Evolutionary conservation across 1,140 invertebrate species (phyloP).

Genomic region (Heterodera carotae): DNA sequence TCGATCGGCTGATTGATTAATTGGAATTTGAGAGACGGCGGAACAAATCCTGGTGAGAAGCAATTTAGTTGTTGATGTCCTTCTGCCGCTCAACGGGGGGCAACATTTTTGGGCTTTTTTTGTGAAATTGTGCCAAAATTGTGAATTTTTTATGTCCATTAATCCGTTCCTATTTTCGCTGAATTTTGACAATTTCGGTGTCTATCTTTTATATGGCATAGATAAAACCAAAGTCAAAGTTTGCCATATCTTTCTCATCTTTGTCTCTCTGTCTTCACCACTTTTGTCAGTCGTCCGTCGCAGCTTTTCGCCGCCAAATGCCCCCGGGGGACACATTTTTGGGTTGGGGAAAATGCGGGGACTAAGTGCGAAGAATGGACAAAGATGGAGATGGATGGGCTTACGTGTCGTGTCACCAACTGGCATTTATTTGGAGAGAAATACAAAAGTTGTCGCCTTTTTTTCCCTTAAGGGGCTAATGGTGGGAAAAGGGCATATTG

Average conservation of each 20-base stretch:
- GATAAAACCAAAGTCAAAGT: neutral
- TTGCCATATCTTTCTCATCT: neutral
- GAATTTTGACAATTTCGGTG: too few relatives aligned
- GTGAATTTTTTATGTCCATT: too few relatives aligned
- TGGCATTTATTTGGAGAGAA: neutral
- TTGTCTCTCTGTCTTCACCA: neutral
- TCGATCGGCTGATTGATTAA: neutral
- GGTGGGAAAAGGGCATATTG: neutral
- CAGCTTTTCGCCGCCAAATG: neutral
- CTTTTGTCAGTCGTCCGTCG: neutral
- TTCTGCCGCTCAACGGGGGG: too few relatives aligned
- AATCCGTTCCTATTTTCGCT: too few relatives aligned
- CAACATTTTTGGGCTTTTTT: too few relatives aligned
- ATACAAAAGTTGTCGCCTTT: too few relatives aligned
- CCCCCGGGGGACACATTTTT: slow-evolving; percentile 1
- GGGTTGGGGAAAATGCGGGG: neutral
- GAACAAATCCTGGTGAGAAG: neutral
- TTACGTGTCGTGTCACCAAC: neutral
- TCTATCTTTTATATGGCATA: too few relatives aligned
- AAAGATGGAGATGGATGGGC: neutral
- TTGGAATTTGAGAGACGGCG: neutral
- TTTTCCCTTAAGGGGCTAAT: neutral
- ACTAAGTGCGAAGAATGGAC: too few relatives aligned
- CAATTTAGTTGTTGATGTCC: neutral
- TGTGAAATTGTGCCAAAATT: too few relatives aligned